Evolutionary conservation across 2,888 invertebrate genomes (phyloP).

Genomic region (Pedicia rivosa): DNA sequence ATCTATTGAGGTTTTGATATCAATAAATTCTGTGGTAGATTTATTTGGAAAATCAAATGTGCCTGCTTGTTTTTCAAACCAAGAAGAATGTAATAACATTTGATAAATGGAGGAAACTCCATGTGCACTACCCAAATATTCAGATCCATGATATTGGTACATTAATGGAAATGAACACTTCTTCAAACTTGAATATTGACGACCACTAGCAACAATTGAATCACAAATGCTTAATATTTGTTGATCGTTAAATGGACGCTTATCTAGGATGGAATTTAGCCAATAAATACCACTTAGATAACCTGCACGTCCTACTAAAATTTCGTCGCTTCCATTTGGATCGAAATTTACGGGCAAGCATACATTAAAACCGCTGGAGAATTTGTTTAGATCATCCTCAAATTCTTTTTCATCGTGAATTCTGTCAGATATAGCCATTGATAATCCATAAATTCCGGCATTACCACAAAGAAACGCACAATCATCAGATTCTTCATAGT

Average conservation of each 20-base stretch:
- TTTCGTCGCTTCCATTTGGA: conserved; percentile 60
- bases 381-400: conserved; percentile 24
- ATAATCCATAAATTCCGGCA: conserved; percentile 59
- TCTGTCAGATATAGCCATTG: conserved; percentile 40
- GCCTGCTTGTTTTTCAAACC: conserved; percentile 17
- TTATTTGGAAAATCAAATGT: not conserved
- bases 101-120: conserved; percentile 51
- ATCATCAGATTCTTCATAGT: conserved; percentile 35
- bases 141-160: conserved; percentile 42
- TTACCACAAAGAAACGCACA: conserved; percentile 65
- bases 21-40: conserved; percentile 31
- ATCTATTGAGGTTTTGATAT: conserved; percentile 49
- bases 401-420: conserved; percentile 31
- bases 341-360: conserved; percentile 40
- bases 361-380: conserved; percentile 24
- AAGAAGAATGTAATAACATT: conserved; percentile 41
- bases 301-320: conserved; percentile 74
- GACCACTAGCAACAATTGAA: conserved; percentile 53
- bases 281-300: conserved; percentile 63
- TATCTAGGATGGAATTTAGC: conserved; percentile 34
- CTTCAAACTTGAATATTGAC: conserved; percentile 42
- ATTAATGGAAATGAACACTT: conserved; percentile 51
- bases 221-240: conserved; percentile 49
- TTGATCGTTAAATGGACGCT: conserved; percentile 25
- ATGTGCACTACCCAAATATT: conserved; percentile 41